Conservation (phyloP, 2,888 invertebrate genomes). For the Xestoiulus laeticollis region DNA sequence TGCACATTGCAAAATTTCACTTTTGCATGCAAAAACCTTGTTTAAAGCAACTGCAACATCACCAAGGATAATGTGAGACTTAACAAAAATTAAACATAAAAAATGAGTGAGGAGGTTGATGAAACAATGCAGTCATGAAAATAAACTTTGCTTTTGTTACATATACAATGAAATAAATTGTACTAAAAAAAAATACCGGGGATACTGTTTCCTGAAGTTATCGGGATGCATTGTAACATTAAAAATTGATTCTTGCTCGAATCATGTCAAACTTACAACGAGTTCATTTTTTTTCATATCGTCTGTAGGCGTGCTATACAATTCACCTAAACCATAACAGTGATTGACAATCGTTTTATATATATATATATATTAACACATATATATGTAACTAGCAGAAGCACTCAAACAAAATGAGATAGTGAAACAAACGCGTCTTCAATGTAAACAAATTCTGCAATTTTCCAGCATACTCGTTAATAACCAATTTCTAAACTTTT, state of each 20-base stretch:
- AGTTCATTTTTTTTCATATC: neutral
- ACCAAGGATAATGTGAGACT: neutral
- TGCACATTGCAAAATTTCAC: neutral
- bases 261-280: neutral
- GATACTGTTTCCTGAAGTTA: neutral
- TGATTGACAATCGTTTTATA: neutral
- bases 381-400: conserved; percentile 4
- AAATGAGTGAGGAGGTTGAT: neutral
- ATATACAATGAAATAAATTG: neutral
- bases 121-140: neutral
- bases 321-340: conserved; percentile 6
- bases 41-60: neutral
- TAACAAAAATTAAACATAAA: neutral
- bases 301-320: neutral
- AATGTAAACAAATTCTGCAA: neutral
- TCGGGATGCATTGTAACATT: neutral
- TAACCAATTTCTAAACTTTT: conserved; percentile 26
- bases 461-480: neutral
- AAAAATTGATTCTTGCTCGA: neutral
- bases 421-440: conserved; percentile 12
- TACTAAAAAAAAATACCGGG: neutral
- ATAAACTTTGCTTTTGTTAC: neutral
- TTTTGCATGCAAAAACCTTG: neutral
- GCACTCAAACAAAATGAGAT: conserved; percentile 12
- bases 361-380: conserved; percentile 15